phyloP scores from a whole-genome alignment of 2,888 invertebrate species.

The Himalopsyche japonica region DNA sequence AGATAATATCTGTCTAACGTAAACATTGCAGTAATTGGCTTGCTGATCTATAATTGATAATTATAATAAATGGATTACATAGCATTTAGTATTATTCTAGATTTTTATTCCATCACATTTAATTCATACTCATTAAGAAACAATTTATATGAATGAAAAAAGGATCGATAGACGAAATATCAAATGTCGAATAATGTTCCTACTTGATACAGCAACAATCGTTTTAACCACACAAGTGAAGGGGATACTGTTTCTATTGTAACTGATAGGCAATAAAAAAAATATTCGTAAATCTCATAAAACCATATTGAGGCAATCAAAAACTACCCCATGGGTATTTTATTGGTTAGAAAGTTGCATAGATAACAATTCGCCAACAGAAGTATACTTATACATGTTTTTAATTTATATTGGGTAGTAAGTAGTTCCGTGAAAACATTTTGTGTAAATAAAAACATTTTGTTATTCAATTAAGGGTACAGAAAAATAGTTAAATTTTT shows the following conservation, averaged over 20 bases:
- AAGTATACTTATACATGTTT: background rate
- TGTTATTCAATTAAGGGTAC: too few relatives aligned
- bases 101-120: too few relatives aligned
- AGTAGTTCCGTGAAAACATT: too few relatives aligned
- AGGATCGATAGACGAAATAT: background rate
- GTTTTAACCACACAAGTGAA: background rate
- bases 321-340: conserved; percentile 11
- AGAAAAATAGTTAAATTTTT: too few relatives aligned
- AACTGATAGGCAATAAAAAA: conserved; percentile 17
- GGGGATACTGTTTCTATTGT: background rate
- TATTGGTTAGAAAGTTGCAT: background rate
- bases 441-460: too few relatives aligned
- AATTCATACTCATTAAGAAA: background rate
- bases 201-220: background rate
- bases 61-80: too few relatives aligned
- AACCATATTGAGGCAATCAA: conserved; percentile 40
- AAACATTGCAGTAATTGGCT: too few relatives aligned
- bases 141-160: too few relatives aligned
- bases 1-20: too few relatives aligned
- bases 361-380: background rate
- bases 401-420: too few relatives aligned
- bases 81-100: too few relatives aligned
- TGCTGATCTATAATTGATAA: too few relatives aligned
- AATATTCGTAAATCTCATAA: conserved; percentile 33
- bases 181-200: background rate